Evolutionary conservation across 2,113 vertebrate species (phyloP).

Genomic region (Macquaria ambigua): DNA sequence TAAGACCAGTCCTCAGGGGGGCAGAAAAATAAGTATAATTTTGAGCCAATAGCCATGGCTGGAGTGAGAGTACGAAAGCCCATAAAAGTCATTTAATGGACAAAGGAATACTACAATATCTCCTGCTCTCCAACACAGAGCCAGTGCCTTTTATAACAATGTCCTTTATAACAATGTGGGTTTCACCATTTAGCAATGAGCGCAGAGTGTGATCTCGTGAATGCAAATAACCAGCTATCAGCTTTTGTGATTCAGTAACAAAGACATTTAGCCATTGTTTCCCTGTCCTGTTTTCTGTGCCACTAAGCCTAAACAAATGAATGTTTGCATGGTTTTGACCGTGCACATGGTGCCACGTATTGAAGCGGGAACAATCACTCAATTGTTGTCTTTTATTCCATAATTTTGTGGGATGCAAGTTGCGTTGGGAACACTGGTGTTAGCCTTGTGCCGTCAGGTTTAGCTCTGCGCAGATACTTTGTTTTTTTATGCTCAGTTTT

Average conservation of each 20-base stretch:
- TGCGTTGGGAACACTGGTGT: conserved; percentile 25
- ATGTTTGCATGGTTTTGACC: conserved; percentile 66
- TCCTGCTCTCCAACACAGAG: conserved; percentile 56
- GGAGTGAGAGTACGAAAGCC: conserved; percentile 53
- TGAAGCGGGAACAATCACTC: conserved; percentile 54
- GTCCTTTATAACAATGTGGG: conserved; percentile 62
- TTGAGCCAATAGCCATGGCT: conserved; percentile 67
- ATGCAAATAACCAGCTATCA: conserved; percentile 76
- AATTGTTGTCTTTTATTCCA: conserved; percentile 68
- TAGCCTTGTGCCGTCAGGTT: conserved; percentile 37
- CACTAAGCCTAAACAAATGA: conserved; percentile 69
- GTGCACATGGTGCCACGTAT: conserved; percentile 44
- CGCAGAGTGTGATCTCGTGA: conserved; percentile 72
- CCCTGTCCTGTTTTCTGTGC: conserved; percentile 66
- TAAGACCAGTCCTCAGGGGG: conserved; percentile 69
- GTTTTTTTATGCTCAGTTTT: conserved; percentile 61
- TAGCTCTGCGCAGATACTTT: conserved; percentile 27
- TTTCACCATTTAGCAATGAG: conserved; percentile 60
- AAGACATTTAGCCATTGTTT: conserved; percentile 77
- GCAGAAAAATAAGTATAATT: conserved; percentile 70
- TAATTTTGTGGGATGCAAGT: conserved; percentile 52
- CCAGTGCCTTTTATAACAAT: conserved; percentile 60
- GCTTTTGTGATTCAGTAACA: conserved; percentile 74
- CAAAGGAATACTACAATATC: conserved; percentile 74
- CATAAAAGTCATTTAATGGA: conserved; percentile 73